Evolutionary conservation across 2,888 invertebrate genomes (phyloP).

Genomic region (Eulithis prunata): DNA sequence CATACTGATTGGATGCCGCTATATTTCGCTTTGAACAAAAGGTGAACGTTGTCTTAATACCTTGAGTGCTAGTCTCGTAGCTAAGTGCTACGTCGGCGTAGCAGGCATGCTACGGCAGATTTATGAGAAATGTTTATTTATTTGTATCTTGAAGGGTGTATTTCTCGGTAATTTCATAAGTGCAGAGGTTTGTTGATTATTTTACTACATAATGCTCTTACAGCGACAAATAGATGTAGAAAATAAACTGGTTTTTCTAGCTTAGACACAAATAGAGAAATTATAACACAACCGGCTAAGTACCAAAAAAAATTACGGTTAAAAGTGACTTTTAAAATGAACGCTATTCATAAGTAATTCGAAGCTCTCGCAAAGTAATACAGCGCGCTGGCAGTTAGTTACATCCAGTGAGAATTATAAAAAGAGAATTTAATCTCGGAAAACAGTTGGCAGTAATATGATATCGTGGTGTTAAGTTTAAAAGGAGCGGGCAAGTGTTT

Average conservation of each 20-base stretch:
- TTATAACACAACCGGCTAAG: not conserved
- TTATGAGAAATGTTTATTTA: conserved; percentile 24
- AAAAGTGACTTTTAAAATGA: not conserved
- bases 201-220: no score
- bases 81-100: conserved; percentile 20
- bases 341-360: conserved; percentile 13
- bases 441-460: conserved; percentile 37
- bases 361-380: conserved; percentile 2
- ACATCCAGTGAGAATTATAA: conserved; percentile 21
- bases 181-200: no score
- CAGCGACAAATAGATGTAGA: no score
- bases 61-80: conserved; percentile 6
- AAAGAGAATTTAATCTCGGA: conserved; percentile 27
- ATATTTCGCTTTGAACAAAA: conserved; percentile 1
- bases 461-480: conserved; percentile 40
- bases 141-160: not conserved
- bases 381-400: conserved; percentile 19
- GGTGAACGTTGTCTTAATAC: not conserved
- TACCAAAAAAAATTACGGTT: not conserved
- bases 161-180: no score
- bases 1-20: not conserved
- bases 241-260: no score
- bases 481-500: conserved; percentile 46
- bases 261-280: conserved; percentile 6
- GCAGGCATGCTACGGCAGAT: conserved; percentile 13